A percentile compares a stretch with the other conserved stretches of the same genome.
phyloP scores from a whole-genome alignment of 1,140 invertebrate species.

The Nasonia vitripennis region DNA sequence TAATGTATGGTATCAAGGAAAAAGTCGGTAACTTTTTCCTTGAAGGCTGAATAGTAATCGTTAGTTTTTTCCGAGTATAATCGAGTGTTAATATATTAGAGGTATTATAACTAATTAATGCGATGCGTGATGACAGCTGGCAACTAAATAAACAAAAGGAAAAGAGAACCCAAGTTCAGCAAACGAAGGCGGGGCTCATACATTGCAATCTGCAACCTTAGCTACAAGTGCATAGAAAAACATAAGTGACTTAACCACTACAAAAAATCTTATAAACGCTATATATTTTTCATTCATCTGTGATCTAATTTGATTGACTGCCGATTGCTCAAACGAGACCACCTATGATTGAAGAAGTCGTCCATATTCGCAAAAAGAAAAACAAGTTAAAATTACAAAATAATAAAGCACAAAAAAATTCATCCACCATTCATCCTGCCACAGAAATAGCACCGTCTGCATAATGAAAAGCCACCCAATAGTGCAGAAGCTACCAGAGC shows the following conservation, averaged over 20 bases:
- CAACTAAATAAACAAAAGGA: background rate
- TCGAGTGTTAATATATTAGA: background rate
- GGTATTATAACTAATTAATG: background rate
- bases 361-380: background rate
- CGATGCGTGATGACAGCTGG: background rate
- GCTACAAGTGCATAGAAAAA: background rate
- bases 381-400: too few species aligned
- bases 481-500: background rate
- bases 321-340: background rate
- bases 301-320: background rate
- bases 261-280: background rate
- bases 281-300: background rate
- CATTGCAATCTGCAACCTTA: conserved; percentile 26
- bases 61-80: background rate
- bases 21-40: conserved; percentile 12
- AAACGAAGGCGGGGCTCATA: conserved; percentile 18
- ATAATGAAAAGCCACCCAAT: background rate
- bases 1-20: background rate
- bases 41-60: background rate
- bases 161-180: conserved; percentile 13
- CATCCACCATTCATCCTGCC: background rate
- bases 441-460: background rate
- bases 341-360: background rate
- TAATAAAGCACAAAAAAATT: background rate
- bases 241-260: background rate